phyloP scores from a whole-genome alignment of 2,113 vertebrate genomes.

The Malurus melanocephalus region DNA sequence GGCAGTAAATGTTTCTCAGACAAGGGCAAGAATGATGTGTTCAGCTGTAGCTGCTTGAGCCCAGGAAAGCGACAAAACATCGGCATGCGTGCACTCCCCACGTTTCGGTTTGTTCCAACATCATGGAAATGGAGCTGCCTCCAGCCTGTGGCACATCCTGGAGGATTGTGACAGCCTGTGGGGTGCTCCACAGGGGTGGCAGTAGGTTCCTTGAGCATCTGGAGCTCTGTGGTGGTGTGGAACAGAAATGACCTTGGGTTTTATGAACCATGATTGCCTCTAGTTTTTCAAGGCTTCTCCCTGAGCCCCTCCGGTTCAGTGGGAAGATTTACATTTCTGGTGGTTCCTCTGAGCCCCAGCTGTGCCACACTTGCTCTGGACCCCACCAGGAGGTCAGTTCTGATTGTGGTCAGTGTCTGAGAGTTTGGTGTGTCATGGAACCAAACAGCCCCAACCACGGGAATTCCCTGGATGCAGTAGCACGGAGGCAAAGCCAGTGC shows the following conservation, averaged over 20 bases:
- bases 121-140: conserved; percentile 18
- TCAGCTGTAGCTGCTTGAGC: conserved; percentile 65
- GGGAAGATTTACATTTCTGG: background rate
- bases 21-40: conserved; percentile 69
- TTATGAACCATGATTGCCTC: background rate
- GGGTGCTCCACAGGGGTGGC: conserved; percentile 32
- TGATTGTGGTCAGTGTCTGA: background rate
- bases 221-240: background rate
- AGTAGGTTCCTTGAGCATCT: conserved; percentile 19
- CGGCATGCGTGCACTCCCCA: conserved; percentile 40
- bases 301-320: background rate
- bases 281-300: background rate
- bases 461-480: background rate
- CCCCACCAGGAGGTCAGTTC: background rate
- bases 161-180: background rate
- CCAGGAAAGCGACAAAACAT: conserved; percentile 68
- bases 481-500: background rate
- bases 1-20: conserved; percentile 71
- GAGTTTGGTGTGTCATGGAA: background rate
- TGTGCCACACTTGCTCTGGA: background rate
- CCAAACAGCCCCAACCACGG: background rate
- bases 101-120: background rate
- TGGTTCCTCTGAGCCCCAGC: rapidly evolving
- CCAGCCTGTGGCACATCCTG: background rate
- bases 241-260: background rate